These are phyloP conservation scores for Papilio demoleus DNA, from an alignment of 2,888 invertebrate genomes.

Conservation along the genomic window DNA sequence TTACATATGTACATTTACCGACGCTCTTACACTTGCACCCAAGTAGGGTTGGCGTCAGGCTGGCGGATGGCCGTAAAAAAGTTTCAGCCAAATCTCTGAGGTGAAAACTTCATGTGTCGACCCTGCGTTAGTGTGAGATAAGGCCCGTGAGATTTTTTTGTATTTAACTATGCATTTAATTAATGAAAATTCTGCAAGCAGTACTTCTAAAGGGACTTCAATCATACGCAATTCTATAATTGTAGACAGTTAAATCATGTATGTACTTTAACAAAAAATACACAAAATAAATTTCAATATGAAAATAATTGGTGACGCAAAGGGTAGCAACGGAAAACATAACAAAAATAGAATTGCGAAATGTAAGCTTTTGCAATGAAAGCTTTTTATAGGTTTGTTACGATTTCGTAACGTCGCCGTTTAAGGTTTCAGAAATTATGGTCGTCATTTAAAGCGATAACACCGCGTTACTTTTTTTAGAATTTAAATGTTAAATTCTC, in stretches of 20 bases:
- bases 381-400: constrained; percentile 6
- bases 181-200: too few species aligned
- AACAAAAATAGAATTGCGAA: constrained; percentile 19
- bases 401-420: constrained; percentile 3
- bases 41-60: too few species aligned
- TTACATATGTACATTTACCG: too few species aligned
- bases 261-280: constrained; percentile 19
- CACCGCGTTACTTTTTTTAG: neutral
- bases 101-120: too few species aligned
- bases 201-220: too few species aligned
- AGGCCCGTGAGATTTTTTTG: too few species aligned
- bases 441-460: neutral
- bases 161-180: too few species aligned
- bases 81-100: too few species aligned
- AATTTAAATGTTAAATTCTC: too few species aligned
- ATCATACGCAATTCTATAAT: constrained; percentile 14
- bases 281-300: constrained; percentile 31
- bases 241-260: constrained; percentile 25
- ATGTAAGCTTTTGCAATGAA: constrained; percentile 23
- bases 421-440: neutral
- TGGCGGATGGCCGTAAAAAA: too few species aligned
- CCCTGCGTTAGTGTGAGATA: too few species aligned
- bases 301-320: constrained; percentile 33
- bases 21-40: too few species aligned
- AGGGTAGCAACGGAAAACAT: constrained; percentile 17